Conservation (phyloP, 2,113 vertebrate genomes). For the Piaya cayana region DNA sequence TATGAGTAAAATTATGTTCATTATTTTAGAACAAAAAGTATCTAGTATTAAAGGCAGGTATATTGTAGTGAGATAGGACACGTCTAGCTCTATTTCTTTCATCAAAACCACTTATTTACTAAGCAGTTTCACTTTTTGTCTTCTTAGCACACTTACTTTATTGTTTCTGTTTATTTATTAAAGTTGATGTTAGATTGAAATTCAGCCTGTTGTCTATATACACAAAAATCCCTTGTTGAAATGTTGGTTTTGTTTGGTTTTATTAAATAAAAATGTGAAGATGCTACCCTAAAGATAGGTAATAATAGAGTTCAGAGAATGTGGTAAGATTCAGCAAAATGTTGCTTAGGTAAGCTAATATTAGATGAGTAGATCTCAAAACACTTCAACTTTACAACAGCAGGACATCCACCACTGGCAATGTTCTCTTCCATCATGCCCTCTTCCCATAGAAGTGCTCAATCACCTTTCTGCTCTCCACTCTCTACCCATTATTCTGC, state of each 20-base stretch:
- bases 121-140: neutral
- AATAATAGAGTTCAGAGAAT: neutral
- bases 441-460: neutral
- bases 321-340: neutral
- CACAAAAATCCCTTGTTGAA: neutral
- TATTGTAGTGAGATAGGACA: neutral
- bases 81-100: neutral
- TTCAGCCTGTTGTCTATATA: neutral
- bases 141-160: neutral
- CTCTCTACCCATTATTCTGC: neutral
- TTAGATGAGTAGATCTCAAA: neutral
- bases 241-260: neutral
- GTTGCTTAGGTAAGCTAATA: neutral
- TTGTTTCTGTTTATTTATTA: neutral
- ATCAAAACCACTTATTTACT: neutral
- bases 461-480: neutral
- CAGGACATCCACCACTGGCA: neutral
- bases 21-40: neutral
- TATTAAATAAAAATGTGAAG: neutral
- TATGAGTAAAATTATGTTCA: neutral
- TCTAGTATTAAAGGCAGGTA: neutral
- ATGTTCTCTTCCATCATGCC: too few relatives aligned
- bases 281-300: neutral
- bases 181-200: neutral
- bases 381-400: neutral